These are phyloP conservation scores for Bombus turneri DNA, from an alignment of 1,140 invertebrate genomes.

Conservation along the genomic window DNA sequence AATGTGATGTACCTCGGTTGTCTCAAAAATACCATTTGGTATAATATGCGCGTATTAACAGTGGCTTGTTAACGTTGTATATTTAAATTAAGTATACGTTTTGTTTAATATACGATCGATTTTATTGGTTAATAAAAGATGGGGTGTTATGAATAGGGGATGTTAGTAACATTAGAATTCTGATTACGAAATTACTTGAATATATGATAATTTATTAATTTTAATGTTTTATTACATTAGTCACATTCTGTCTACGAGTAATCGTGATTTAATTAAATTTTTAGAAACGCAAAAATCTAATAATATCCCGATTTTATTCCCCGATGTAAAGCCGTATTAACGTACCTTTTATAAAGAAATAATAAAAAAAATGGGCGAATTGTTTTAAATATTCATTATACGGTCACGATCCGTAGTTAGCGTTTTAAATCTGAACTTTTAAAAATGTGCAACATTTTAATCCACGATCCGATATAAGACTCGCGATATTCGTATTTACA, in stretches of 20 bases:
- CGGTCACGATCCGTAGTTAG: not conserved
- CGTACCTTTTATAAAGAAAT: not conserved
- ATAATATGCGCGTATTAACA: not conserved
- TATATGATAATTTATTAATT: not conserved
- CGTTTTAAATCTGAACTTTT: not conserved
- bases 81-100: too few relatives aligned
- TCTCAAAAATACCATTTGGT: not conserved
- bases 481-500: not conserved
- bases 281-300: not conserved
- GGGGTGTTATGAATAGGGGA: not conserved
- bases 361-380: not conserved
- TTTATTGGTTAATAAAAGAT: not conserved
- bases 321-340: not conserved
- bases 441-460: not conserved
- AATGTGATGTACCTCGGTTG: not conserved
- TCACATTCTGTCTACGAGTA: not conserved
- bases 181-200: not conserved
- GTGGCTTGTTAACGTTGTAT: not conserved
- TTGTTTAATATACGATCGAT: not conserved
- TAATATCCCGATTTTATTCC: not conserved
- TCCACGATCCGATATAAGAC: not conserved
- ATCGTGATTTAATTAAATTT: not conserved
- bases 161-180: not conserved
- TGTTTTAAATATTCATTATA: not conserved
- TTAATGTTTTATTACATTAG: not conserved